These are phyloP conservation scores for Ferrisia virgata DNA, from an alignment of 2,888 invertebrate genomes.

Conservation along the genomic window DNA sequence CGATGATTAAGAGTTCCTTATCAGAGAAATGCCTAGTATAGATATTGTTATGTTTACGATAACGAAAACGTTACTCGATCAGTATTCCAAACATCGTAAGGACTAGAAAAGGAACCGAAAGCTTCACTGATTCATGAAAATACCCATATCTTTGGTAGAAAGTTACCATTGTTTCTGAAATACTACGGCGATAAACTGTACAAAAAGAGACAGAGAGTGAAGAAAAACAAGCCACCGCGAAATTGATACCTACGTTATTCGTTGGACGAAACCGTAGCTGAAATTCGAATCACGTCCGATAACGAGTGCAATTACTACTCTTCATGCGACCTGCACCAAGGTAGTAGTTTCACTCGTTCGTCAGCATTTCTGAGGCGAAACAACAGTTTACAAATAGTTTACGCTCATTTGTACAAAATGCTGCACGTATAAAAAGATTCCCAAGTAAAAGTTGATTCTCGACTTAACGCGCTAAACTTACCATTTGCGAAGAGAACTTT, in stretches of 20 bases:
- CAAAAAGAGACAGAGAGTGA: background rate
- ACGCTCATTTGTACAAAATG: background rate
- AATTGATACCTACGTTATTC: background rate
- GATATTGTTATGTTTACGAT: too few species aligned
- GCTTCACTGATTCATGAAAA: background rate
- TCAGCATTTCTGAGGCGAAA: slow-evolving; percentile 6
- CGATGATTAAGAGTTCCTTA: too few species aligned
- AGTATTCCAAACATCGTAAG: too few species aligned
- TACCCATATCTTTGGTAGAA: background rate
- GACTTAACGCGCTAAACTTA: background rate
- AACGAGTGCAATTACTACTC: background rate
- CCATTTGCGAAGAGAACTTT: background rate
- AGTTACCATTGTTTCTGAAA: background rate
- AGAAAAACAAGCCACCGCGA: background rate
- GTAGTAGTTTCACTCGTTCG: background rate
- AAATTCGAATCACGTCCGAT: background rate
- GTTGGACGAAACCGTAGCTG: background rate
- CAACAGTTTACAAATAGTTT: slow-evolving; percentile 32
- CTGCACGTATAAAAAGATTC: slow-evolving; percentile 17
- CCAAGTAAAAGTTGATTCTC: background rate
- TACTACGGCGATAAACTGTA: background rate
- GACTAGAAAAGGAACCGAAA: too few species aligned
- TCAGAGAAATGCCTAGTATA: too few species aligned
- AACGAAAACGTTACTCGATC: too few species aligned
- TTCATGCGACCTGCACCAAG: background rate